Base-by-base conservation (phyloP, 2,888 invertebrate species). In the Scaptomyza parva region DNA sequence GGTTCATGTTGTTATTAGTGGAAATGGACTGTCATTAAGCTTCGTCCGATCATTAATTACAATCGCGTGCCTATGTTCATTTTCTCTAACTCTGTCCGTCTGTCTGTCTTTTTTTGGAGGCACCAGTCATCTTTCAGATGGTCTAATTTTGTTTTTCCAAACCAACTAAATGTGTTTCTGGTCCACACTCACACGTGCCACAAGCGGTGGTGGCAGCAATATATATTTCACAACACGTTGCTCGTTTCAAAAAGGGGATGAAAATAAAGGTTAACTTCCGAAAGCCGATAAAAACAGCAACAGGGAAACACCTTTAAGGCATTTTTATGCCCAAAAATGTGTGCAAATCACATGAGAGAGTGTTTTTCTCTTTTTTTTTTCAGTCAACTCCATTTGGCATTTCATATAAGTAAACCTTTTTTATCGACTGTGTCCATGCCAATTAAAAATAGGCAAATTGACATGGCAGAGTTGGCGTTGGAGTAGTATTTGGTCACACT, bases 1-100 rank as follows among this genome's bases (percentile, higher is more conserved):
- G 60, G 50, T 30, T 17, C 37, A 26, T 43, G 30, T 24, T 44
- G 50, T 51, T 63, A 51, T 72, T 76, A 48, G 47, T 28, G 37
- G 37, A 70, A 72, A 76, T 76, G 50, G 77, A 51, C 53, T 71
- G 77, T 73, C 72, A 71, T 71, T 61, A 28, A 48, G 65, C 50
- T 41, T 12, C 26, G 44, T 50, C 57, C 28, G 64, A 45, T 60
- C 76, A 73, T 73, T 73, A 73, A 73, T 73, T 71, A 64, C 44
- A 8, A 53, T 76, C 41, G 72, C 72, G 72, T 76, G 72, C 50
- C 37, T 30, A 41, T 64, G 64, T 51, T 70, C 72, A 70, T 76
- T 76, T 64, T 43, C 53, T 41, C 76, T 53, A 52, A 24, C 26
- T 60, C 26, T 60, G 18, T 55, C 51, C 2, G 28, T 11, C 5